phyloP scores from a whole-genome alignment of 2,797 vertebrate species.

The Urosaurus nigricauda region DNA sequence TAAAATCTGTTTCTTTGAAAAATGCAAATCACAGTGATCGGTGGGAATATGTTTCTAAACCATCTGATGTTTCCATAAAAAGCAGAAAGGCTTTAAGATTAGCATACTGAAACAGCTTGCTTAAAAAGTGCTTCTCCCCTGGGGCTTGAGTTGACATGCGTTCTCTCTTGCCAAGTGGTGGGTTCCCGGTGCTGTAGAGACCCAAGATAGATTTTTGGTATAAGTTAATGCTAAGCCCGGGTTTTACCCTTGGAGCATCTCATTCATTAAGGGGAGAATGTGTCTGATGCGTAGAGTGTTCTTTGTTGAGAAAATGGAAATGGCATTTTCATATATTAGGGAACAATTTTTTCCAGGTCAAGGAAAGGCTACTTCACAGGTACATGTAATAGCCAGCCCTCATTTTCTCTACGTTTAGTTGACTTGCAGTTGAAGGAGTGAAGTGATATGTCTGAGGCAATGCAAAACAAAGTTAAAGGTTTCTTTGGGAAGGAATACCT shows the following conservation, averaged over 20 bases:
- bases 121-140: background rate
- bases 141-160: background rate
- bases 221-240: background rate
- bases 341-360: background rate
- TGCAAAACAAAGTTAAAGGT: background rate
- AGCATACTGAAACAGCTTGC: background rate
- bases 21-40: background rate
- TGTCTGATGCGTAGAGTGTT: background rate
- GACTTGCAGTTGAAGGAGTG: background rate
- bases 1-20: background rate
- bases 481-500: background rate
- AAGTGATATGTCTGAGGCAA: background rate
- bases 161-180: background rate
- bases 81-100: conserved; percentile 1
- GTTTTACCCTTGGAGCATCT: background rate
- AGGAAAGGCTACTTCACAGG: background rate
- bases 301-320: background rate
- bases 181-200: background rate
- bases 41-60: background rate
- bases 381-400: background rate
- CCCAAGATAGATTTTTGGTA: too few species aligned
- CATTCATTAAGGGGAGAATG: background rate
- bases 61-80: conserved; percentile 12
- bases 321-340: background rate
- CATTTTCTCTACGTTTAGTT: background rate